Evolutionary conservation across 2,113 vertebrate genomes (phyloP).

Genomic region (Dasyprocta punctata): DNA sequence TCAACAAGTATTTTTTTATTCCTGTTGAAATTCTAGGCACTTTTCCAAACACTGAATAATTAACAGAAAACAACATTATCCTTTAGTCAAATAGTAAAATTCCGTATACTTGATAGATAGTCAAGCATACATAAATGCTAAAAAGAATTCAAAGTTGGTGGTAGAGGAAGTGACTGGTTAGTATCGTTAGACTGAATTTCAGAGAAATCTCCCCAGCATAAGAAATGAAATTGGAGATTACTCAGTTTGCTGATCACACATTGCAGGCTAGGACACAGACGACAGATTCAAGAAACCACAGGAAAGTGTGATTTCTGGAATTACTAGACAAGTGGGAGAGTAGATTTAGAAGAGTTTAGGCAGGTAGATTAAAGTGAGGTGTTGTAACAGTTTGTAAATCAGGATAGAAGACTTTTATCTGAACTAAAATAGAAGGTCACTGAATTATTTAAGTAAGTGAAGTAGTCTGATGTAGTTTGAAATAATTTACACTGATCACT

Average conservation of each 20-base stretch:
- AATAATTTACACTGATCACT: neutral
- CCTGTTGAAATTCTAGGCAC: neutral
- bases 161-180: neutral
- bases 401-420: slow-evolving; percentile 24
- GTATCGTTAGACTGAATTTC: neutral
- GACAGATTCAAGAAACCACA: slow-evolving; percentile 26
- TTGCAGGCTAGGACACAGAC: neutral
- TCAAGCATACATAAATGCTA: neutral
- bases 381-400: slow-evolving; percentile 46
- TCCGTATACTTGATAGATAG: neutral
- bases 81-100: neutral
- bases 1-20: neutral
- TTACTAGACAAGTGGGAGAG: neutral
- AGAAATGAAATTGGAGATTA: neutral
- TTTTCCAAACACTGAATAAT: neutral
- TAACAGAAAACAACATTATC: neutral
- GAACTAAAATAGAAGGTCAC: slow-evolving; percentile 25
- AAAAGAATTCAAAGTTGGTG: neutral
- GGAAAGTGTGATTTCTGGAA: neutral
- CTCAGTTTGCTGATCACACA: neutral
- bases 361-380: slow-evolving; percentile 47
- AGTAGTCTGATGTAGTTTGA: slow-evolving; percentile 9
- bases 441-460: slow-evolving; percentile 60
- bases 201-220: neutral
- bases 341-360: slow-evolving; percentile 40